Evolutionary conservation across 2,797 vertebrate genomes (phyloP).

Genomic region (Lagocephalus sceleratus): DNA sequence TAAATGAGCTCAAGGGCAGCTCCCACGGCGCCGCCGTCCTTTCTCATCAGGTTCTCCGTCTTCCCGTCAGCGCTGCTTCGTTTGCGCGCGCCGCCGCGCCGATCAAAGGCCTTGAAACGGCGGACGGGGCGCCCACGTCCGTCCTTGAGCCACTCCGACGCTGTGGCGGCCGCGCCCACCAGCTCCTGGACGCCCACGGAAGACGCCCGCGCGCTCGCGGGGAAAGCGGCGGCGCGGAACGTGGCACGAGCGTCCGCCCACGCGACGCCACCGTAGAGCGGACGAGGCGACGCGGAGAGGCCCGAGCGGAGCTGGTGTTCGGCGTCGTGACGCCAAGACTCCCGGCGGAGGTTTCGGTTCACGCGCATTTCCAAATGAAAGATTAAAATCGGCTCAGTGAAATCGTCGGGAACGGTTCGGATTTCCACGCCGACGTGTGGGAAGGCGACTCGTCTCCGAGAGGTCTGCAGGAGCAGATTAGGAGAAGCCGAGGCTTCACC

Average conservation of each 20-base stretch:
- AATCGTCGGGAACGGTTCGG: no score
- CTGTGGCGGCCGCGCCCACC: conserved; percentile 11
- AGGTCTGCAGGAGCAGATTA: conserved; percentile 25
- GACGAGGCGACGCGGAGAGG: conserved; percentile 44
- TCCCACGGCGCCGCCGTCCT: background rate
- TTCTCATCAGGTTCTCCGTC: background rate
- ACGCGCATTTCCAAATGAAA: background rate
- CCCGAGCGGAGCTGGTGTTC: conserved; percentile 4
- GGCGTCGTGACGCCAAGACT: background rate
- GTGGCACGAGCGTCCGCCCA: conserved; percentile 30
- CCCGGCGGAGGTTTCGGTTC: conserved; percentile 2
- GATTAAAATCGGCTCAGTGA: no score
- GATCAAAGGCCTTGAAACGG: conserved; percentile 42
- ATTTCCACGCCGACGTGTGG: no score
- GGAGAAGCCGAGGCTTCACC: conserved; percentile 38
- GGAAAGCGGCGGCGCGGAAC: no score
- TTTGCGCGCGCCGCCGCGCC: conserved; percentile 11
- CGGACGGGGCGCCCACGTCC: conserved; percentile 55
- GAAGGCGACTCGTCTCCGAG: conserved; percentile 18
- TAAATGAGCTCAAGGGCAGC: no score
- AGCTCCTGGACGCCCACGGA: conserved; percentile 20
- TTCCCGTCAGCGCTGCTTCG: conserved; percentile 30
- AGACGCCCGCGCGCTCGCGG: conserved; percentile 23
- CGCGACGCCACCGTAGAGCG: conserved; percentile 49
- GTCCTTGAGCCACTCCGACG: conserved; percentile 36